Evolutionary conservation across 2,113 vertebrate species (phyloP).

Genomic region (Pangasianodon gigas): DNA sequence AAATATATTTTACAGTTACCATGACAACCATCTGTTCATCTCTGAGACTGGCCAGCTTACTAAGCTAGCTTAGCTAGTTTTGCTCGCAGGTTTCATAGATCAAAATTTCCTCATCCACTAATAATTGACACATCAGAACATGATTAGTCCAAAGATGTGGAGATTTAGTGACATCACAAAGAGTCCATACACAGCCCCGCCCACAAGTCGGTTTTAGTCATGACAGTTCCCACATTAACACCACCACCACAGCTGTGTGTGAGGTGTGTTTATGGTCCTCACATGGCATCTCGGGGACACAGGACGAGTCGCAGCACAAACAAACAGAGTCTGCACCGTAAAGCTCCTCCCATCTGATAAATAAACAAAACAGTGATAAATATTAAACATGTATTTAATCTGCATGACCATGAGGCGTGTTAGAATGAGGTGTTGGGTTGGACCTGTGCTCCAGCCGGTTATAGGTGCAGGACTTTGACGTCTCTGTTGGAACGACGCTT

Average conservation of each 20-base stretch:
- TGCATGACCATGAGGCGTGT: background rate
- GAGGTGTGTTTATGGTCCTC: constrained; percentile 1
- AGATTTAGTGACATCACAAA: background rate
- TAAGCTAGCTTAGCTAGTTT: background rate
- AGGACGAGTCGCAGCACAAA: constrained; percentile 69
- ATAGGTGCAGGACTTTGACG: constrained; percentile 71
- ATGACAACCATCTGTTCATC: background rate
- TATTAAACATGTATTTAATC: background rate
- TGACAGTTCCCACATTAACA: background rate
- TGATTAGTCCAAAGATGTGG: background rate
- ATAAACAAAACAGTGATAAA: background rate
- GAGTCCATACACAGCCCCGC: too few species aligned
- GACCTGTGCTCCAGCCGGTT: constrained; percentile 59
- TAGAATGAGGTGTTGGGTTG: background rate
- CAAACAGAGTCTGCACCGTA: constrained; percentile 61
- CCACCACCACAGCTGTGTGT: background rate
- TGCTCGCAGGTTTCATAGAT: too few species aligned
- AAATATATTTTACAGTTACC: background rate
- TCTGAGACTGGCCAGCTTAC: background rate
- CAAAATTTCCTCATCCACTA: background rate
- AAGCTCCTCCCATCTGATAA: constrained; percentile 72
- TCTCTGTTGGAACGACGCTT: constrained; percentile 49
- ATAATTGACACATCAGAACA: background rate
- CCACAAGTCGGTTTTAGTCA: background rate
- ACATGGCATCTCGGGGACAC: constrained; percentile 57